These are phyloP conservation scores for Phalangium opilio DNA, from an alignment of 2,888 invertebrate species.

Conservation along the genomic window DNA sequence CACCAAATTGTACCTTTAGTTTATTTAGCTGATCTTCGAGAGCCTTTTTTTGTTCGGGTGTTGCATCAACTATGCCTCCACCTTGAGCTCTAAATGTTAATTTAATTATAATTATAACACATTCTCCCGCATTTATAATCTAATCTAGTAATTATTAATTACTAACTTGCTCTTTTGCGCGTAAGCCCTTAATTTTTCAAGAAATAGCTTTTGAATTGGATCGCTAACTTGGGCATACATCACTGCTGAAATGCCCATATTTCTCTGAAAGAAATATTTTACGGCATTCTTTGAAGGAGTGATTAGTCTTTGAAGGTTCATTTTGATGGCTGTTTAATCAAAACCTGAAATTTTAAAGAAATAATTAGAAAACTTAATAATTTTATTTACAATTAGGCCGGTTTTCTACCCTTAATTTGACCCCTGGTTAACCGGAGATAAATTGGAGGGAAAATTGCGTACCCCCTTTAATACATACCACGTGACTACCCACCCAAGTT, in stretches of 20 bases:
- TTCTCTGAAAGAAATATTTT: conserved; percentile 2
- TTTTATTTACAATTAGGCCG: too few species aligned
- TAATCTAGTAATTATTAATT: not conserved
- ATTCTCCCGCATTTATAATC: not conserved
- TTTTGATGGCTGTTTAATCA: too few species aligned
- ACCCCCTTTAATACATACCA: too few species aligned
- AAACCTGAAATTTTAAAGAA: too few species aligned
- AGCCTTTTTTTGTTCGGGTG: conserved; percentile 57
- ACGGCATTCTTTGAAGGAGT: too few species aligned
- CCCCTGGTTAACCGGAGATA: too few species aligned
- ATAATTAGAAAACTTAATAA: too few species aligned
- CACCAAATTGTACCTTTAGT: conserved; percentile 58
- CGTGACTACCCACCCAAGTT: too few species aligned
- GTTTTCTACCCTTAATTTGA: too few species aligned
- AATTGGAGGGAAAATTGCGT: too few species aligned
- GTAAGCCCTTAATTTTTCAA: conserved; percentile 20
- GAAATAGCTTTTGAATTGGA: conserved; percentile 20
- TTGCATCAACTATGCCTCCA: conserved; percentile 66
- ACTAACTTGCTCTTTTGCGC: conserved; percentile 11
- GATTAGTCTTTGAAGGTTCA: too few species aligned
- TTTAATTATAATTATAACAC: not conserved
- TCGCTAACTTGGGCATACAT: conserved; percentile 14
- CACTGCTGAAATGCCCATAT: conserved; percentile 10
- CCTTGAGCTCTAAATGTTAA: conserved; percentile 41
- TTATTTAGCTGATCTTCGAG: conserved; percentile 62